phyloP scores from a whole-genome alignment of 2,113 vertebrate species.

The Sisor rabdophorus region DNA sequence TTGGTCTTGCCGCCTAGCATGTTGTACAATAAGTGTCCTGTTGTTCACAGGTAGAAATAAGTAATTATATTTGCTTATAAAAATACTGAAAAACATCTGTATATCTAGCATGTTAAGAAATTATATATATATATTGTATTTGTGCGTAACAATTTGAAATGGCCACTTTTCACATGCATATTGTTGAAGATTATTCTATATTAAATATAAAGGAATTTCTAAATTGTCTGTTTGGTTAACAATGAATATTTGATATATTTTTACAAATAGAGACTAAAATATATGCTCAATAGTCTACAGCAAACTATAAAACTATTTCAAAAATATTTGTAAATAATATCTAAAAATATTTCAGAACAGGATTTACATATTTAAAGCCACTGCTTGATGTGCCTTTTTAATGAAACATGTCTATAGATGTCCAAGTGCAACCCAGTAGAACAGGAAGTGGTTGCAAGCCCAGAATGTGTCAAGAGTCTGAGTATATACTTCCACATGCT shows the following conservation, averaged over 20 bases:
- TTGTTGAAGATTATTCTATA: slow-evolving; percentile 21
- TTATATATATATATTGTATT: slow-evolving; percentile 19
- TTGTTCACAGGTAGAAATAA: background rate
- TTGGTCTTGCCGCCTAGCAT: slow-evolving; percentile 18
- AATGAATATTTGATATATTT: slow-evolving; percentile 3
- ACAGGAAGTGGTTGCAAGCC: slow-evolving; percentile 67
- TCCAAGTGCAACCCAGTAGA: slow-evolving; percentile 49
- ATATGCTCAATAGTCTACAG: background rate
- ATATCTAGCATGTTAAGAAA: background rate
- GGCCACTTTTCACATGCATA: slow-evolving; percentile 55
- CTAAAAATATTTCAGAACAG: slow-evolving; percentile 14
- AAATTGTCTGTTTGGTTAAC: slow-evolving; percentile 40
- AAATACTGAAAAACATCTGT: background rate
- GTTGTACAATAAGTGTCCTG: slow-evolving; percentile 11
- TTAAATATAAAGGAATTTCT: slow-evolving; percentile 26
- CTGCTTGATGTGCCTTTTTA: slow-evolving; percentile 58
- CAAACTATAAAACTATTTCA: slow-evolving; percentile 19
- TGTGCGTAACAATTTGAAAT: slow-evolving; percentile 45
- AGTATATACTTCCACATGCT: slow-evolving; percentile 51
- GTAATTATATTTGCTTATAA: too few species aligned
- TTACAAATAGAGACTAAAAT: background rate
- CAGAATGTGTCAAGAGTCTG: slow-evolving; percentile 66
- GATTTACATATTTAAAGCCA: slow-evolving; percentile 55
- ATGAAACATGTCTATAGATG: slow-evolving; percentile 61
- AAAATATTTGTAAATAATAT: too few species aligned